Percentiles rank a stretch among this genome's conserved stretches.
phyloP scores from a whole-genome alignment of 2,113 vertebrate genomes.

The Holacanthus passer region DNA sequence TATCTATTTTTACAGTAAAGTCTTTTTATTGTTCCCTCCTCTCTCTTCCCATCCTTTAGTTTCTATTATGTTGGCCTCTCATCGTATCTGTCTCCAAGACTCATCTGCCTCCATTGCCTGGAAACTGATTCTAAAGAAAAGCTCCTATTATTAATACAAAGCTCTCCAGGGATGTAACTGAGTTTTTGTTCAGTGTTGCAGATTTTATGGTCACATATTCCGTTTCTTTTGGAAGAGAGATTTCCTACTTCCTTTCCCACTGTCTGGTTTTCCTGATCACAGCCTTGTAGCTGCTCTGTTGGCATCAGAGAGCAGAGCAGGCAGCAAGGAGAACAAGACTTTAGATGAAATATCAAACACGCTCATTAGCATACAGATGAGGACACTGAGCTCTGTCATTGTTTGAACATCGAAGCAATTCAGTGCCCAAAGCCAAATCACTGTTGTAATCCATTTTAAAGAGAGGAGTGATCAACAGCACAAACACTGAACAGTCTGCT shows the following conservation, averaged over 20 bases:
- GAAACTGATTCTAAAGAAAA: slow-evolving; percentile 36
- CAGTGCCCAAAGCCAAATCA: slow-evolving; percentile 47
- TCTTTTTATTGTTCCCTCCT: slow-evolving; percentile 14
- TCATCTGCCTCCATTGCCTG: slow-evolving; percentile 32
- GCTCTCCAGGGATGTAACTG: slow-evolving; percentile 14
- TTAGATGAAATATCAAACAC: slow-evolving; percentile 64
- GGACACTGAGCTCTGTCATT: slow-evolving; percentile 45
- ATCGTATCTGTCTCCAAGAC: neutral
- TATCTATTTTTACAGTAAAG: slow-evolving; percentile 9
- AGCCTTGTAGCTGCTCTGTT: slow-evolving; percentile 32
- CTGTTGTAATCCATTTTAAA: slow-evolving; percentile 48
- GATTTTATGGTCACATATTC: slow-evolving; percentile 20
- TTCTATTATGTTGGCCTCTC: slow-evolving; percentile 22
- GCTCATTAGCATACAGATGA: slow-evolving; percentile 65
- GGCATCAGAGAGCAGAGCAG: slow-evolving; percentile 37
- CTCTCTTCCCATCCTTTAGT: slow-evolving; percentile 25
- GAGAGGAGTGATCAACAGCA: slow-evolving; percentile 40
- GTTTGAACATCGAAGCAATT: slow-evolving; percentile 56
- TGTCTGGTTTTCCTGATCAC: slow-evolving; percentile 24
- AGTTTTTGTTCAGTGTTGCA: slow-evolving; percentile 17
- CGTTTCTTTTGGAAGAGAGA: slow-evolving; percentile 25
- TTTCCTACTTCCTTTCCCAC: neutral
- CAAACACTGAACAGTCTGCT: slow-evolving; percentile 31
- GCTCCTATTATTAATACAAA: slow-evolving; percentile 39
- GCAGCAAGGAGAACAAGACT: slow-evolving; percentile 24